These are phyloP conservation scores for Leptinotarsa lineolata DNA, from an alignment of 1,140 invertebrate genomes.

Conservation along the genomic window DNA sequence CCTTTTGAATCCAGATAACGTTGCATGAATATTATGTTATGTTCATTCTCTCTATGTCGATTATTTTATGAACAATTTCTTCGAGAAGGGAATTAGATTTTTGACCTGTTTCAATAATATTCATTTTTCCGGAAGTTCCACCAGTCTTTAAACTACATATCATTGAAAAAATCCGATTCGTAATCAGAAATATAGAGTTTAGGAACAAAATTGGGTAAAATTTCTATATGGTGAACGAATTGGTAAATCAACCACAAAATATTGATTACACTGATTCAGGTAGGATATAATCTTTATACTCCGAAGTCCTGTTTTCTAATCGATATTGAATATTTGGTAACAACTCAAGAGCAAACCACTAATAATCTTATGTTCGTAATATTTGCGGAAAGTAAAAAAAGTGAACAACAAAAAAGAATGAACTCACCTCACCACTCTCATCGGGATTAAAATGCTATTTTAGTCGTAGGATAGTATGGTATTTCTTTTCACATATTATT, in stretches of 20 bases:
- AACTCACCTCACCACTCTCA: too few relatives aligned
- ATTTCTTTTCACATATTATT: too few relatives aligned
- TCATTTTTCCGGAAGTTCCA: not conserved
- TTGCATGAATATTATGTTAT: conserved; percentile 7
- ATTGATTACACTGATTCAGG: too few relatives aligned
- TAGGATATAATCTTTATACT: too few relatives aligned
- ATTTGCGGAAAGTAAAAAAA: too few relatives aligned
- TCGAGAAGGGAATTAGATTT: conserved; percentile 35
- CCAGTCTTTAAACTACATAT: conserved; percentile 20
- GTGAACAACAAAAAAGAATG: too few relatives aligned
- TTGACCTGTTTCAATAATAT: conserved; percentile 32
- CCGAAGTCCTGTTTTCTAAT: too few relatives aligned
- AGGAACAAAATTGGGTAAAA: conserved; percentile 22
- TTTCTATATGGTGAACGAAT: not conserved
- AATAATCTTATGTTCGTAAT: too few relatives aligned
- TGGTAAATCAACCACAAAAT: not conserved
- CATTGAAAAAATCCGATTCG: conserved; percentile 31
- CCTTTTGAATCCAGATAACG: not conserved
- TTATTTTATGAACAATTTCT: conserved; percentile 25
- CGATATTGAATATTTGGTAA: too few relatives aligned
- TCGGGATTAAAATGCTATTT: too few relatives aligned
- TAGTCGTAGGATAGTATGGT: too few relatives aligned
- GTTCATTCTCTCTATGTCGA: not conserved
- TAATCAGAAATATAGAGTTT: conserved; percentile 30
- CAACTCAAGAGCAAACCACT: too few relatives aligned